phyloP scores from a whole-genome alignment of 2,888 invertebrate genomes.

The Hemistola chrysoprasaria region DNA sequence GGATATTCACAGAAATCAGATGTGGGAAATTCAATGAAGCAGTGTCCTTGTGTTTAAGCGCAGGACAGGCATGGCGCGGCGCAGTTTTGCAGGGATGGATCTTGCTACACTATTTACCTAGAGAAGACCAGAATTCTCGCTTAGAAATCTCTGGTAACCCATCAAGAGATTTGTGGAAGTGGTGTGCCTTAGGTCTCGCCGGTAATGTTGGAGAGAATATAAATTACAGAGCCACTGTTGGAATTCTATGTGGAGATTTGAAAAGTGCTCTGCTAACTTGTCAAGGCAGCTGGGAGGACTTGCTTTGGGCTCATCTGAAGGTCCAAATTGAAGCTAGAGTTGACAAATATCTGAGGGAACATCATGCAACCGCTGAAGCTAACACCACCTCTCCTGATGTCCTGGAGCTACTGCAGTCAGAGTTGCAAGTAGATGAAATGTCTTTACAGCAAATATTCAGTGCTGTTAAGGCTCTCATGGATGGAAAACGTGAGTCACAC shows the following conservation, averaged over 20 bases:
- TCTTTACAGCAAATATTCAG: constrained; percentile 68
- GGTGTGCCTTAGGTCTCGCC: constrained; percentile 85
- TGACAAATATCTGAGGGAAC: constrained; percentile 83
- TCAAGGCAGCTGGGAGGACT: constrained; percentile 92
- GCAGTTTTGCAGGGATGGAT: constrained; percentile 96
- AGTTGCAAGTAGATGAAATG: constrained; percentile 60
- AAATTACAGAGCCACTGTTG: constrained; percentile 85
- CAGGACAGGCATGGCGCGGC: constrained; percentile 96
- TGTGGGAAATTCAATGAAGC: constrained; percentile 94
- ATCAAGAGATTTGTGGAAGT: constrained; percentile 90
- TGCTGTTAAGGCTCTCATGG: constrained; percentile 70
- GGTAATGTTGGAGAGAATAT: constrained; percentile 79
- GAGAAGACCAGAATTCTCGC: constrained; percentile 68
- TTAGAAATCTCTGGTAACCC: constrained; percentile 91
- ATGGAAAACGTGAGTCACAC: constrained; percentile 83
- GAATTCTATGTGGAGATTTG: constrained; percentile 92
- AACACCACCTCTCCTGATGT: constrained; percentile 67
- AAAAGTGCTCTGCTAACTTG: constrained; percentile 89
- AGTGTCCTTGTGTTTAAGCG: constrained; percentile 90
- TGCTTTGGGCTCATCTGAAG: constrained; percentile 93
- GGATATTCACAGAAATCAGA: constrained; percentile 89
- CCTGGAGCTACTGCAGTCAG: constrained; percentile 63
- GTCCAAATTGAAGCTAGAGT: constrained; percentile 92
- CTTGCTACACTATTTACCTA: constrained; percentile 92
- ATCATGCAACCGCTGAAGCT: constrained; percentile 69